Base-by-base conservation (phyloP, 2,797 vertebrate species). In the Squalus acanthias region DNA sequence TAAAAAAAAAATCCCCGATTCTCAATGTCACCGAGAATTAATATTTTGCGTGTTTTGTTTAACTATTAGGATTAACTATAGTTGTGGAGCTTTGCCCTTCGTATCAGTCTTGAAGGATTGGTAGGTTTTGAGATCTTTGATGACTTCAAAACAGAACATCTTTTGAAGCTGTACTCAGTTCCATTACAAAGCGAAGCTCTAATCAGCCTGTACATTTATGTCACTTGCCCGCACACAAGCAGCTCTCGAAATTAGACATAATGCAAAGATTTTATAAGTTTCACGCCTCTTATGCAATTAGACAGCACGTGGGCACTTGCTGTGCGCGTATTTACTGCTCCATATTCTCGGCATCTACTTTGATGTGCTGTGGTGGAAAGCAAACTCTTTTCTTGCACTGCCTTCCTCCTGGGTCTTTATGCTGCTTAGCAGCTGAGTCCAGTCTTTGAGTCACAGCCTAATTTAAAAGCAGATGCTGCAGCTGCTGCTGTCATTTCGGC, bases 401-500 rank as follows among this genome's bases (percentile, higher is more conserved):
- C 98, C 98, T 98, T 98, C 98, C 98, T 98, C 98, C 98, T 98
- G 98, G 98, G 98, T 98, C 98, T 98, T 98, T 98, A 98, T 98
- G 96, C 98, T 97, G 98, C 97, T 98, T 98, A 98, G 97, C 98
- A 97, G 98, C 98, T 97, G 98, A 98, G 98, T 98, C 97, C 98
- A 98, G 98, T 98, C 98, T 99, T 99, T 98, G 98, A 99, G 98
- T 98, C 98, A 98, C 98, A 97, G 98, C 98, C 99, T 99, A 98
- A 98, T 98, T 98, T 98, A 97, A 97, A 98, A 98, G 98, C 98
- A 97, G 98, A 98, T 98, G 98, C 98, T 98, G 98, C 99, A 99
- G 99, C 99, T 99, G 98, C 98, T 98, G 98, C 98, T 98, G 98
- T 98, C 97, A 98, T 99, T 99, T 98, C 98, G 98, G 98, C 98